Base-by-base conservation (phyloP, 1,140 invertebrate species). In the Diploscapter pachys region DNA sequence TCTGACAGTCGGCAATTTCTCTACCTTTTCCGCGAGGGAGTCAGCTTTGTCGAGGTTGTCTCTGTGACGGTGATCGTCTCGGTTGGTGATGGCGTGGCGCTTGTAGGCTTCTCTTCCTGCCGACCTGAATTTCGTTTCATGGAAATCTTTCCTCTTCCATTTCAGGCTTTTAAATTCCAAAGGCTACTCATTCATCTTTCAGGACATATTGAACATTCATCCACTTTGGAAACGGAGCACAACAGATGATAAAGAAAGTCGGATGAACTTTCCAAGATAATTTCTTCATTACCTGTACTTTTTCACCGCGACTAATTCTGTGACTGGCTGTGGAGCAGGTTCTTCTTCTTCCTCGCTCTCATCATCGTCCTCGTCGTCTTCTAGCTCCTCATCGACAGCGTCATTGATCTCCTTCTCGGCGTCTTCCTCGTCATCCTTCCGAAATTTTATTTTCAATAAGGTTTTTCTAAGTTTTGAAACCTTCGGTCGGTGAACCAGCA, bases 21-120 rank as follows among this genome's bases (percentile, higher is more conserved):
- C 62, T 73, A 87, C 86, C 80, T 85, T 82, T 71, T 84, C 80
- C 6, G 85, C 48, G 55, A 82, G 67, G 76, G 80, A 77, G 62
- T 88, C 87, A 9, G 87, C 86, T 2, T 78, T 73, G 80, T 89
- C 87, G 56, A 89, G 80, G 70, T 88, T 81, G 73, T 87, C 82
- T 54, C 86, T 79, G 68, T 87, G 82, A 31, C 80, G 80, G 69
- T 83, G 83, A 73, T 89, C 88, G 65, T 87, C 83, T 49, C 83
- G 74, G 73, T 87, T 88, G 49, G 84, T 85, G 8, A 82, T 83
- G 50, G 83, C 76, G 66, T 74, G 73, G 53, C 73, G 73, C 53
- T 74, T 74, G 57, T 74, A 74, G 49, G 73, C 66, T 31, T 68
- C 66, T 6, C 66, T 6, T 13, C 66, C 66, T n/a, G 66, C 53